These are phyloP conservation scores for Ophioninae sp. DNA, from an alignment of 2,888 invertebrate genomes.

Conservation along the genomic window DNA sequence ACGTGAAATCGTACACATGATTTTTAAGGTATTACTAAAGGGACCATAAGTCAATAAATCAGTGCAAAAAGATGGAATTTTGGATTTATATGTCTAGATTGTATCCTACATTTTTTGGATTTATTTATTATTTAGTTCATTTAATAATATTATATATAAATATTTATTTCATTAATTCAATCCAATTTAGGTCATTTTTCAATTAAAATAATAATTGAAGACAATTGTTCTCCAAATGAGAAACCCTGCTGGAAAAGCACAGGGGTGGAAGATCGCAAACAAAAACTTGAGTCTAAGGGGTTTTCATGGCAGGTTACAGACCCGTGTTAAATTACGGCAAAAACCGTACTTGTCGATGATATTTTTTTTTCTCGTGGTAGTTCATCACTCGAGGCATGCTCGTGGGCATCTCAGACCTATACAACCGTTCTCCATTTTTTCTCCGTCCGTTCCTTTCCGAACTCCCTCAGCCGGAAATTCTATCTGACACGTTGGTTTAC, in stretches of 20 bases:
- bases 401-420: slow-evolving; percentile 13
- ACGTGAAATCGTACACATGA: neutral
- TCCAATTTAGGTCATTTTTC: too few relatives aligned
- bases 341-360: slow-evolving; percentile 49
- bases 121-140: too few relatives aligned
- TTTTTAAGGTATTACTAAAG: too few relatives aligned
- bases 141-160: too few relatives aligned
- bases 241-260: slow-evolving; percentile 5
- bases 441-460: slow-evolving; percentile 20
- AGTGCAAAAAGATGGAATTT: too few relatives aligned
- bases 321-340: slow-evolving; percentile 56
- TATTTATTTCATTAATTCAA: too few relatives aligned
- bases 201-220: too few relatives aligned
- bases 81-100: too few relatives aligned
- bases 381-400: slow-evolving; percentile 38
- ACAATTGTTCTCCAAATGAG: slow-evolving; percentile 6
- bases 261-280: slow-evolving; percentile 18
- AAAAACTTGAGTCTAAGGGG: slow-evolving; percentile 11
- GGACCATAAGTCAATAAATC: too few relatives aligned
- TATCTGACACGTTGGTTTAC: neutral
- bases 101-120: too few relatives aligned
- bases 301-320: slow-evolving; percentile 43
- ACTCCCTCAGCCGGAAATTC: slow-evolving; percentile 18
- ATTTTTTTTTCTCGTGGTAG: slow-evolving; percentile 48
- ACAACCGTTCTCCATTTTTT: neutral